These are phyloP conservation scores for Euborellia annulipes DNA, from an alignment of 1,140 invertebrate genomes.

Conservation along the genomic window DNA sequence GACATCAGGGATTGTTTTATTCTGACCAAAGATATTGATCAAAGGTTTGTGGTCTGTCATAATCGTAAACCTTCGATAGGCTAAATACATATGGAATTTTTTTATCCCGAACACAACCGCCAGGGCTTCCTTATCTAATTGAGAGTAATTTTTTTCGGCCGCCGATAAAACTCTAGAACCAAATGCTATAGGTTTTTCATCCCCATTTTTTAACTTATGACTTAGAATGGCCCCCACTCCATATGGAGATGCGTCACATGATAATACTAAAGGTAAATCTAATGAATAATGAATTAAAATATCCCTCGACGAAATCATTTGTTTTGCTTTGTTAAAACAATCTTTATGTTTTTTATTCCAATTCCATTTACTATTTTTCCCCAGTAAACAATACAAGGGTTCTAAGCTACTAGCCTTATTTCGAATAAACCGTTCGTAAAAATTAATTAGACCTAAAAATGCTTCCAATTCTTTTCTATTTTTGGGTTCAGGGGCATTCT, in stretches of 20 bases:
- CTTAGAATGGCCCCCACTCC: conserved; percentile 15
- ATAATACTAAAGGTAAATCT: conserved; percentile 23
- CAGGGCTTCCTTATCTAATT: conserved; percentile 36
- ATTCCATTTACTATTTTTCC: conserved; percentile 16
- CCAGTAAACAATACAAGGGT: conserved; percentile 15
- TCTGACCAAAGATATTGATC: conserved; percentile 25
- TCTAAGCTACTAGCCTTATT: conserved; percentile 17
- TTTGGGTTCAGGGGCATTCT: conserved; percentile 10
- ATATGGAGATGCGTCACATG: conserved; percentile 29
- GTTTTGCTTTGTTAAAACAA: conserved; percentile 20
- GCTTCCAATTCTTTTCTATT: conserved; percentile 11
- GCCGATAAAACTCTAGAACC: conserved; percentile 26
- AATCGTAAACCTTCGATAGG: conserved; percentile 30
- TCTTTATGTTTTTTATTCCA: conserved; percentile 13
- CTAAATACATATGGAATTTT: conserved; percentile 35
- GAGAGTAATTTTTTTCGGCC: conserved; percentile 30
- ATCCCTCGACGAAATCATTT: conserved; percentile 19
- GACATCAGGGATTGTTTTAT: conserved; percentile 21
- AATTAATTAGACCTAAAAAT: conserved; percentile 15
- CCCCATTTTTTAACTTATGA: conserved; percentile 17
- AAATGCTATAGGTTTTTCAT: conserved; percentile 27
- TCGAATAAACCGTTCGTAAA: conserved; percentile 18
- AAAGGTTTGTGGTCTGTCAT: conserved; percentile 34
- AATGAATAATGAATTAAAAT: conserved; percentile 24
- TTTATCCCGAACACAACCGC: conserved; percentile 33